Conservation (phyloP, 2,113 vertebrate genomes). For the Dipodomys ordii region DNA sequence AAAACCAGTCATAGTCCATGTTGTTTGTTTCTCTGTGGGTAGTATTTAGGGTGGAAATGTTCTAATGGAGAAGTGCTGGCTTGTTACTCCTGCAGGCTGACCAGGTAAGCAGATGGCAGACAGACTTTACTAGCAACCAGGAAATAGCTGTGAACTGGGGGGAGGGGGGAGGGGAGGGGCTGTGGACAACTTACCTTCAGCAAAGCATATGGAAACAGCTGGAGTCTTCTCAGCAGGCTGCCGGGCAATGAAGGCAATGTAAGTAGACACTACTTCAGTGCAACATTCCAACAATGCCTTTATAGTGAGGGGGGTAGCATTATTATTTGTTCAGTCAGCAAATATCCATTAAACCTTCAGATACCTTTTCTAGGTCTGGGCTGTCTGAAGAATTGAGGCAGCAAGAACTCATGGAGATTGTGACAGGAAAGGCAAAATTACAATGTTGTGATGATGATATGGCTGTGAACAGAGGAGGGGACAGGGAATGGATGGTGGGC, state of each 20-base stretch:
- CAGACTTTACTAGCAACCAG: neutral
- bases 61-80: conserved; percentile 5
- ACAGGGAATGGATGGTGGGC: neutral
- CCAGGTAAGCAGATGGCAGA: neutral
- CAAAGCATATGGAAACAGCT: neutral
- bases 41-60: neutral
- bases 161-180: neutral
- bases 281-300: neutral
- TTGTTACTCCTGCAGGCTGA: neutral
- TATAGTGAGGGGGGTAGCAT: too few species aligned
- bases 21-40: neutral
- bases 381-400: too few species aligned
- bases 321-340: neutral
- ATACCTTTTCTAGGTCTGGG: neutral
- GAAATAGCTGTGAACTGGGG: neutral
- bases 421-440: neutral
- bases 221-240: neutral
- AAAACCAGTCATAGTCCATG: neutral
- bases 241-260: neutral
- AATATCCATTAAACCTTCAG: neutral
- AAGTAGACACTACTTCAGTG: neutral
- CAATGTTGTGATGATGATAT: neutral
- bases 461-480: neutral
- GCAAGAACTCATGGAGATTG: neutral
- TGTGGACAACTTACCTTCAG: fast-evolving